Base-by-base conservation (phyloP, 2,113 vertebrate species). In the Cynopterus brachyotis region DNA sequence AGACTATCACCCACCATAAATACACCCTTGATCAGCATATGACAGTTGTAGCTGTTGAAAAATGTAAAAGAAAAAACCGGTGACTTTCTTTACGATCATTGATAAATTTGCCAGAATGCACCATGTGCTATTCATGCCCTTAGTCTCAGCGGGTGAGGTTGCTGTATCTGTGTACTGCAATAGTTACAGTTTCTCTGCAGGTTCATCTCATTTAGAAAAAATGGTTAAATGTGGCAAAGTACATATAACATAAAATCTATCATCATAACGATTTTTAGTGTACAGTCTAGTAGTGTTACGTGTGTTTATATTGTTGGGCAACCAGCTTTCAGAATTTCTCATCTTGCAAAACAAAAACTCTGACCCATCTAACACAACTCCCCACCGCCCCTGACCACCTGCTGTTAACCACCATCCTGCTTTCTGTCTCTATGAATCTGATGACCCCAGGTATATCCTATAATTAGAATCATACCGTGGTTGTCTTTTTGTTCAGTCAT, bases 381-480 rank as follows among this genome's bases (percentile, higher is more conserved):
- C 22, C 11, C 11, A 11, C 16, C 5, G 13, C 11, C 42, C 37
- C 6, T 11, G 1, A 57, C 60, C 35, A 2, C 32, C 26, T 12
- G 40, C 62, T 2, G 17, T 72, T 10, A 40, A 11, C 37, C 13
- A 20, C 35, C 6, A 0, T 20, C 22, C 28, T 16, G 10, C 72
- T 35, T 57, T 66, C 72, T 28, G 42, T 35, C 72, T 59, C 60
- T 16, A 4, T 45, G 94, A 28, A 6, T 42, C 2, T 35, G 40
- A n/a, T 12, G 0, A 32, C n/a, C 19, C 64, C 1, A 15, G n/a
- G 53, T 17, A 16, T 11, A 15, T 78, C 50, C 4, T 1, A 0
- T 8, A 19, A 37, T 22, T 37, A 50, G 50, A 37, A 15, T 22
- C 78, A 5, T 10, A n/a, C 35, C 11, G 3, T 20, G 9, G 12